Evolutionary conservation across 2,888 invertebrate genomes (phyloP).

Genomic region (Eretmocerus hayati): DNA sequence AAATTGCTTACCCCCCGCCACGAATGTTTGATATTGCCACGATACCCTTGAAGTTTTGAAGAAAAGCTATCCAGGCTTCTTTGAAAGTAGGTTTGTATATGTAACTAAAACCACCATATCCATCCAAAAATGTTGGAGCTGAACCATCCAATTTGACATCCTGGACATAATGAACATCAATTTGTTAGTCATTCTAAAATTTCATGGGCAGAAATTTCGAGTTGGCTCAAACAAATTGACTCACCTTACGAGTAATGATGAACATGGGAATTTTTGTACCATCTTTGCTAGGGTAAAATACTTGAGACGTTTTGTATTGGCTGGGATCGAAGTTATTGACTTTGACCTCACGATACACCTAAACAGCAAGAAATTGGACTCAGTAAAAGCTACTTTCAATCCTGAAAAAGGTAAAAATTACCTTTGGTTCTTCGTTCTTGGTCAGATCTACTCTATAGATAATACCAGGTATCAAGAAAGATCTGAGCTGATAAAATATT

Average conservation of each 20-base stretch:
- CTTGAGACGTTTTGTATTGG: conserved; percentile 76
- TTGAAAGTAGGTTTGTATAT: conserved; percentile 87
- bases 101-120: conserved; percentile 96
- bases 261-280: conserved; percentile 95
- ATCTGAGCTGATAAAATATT: conserved; percentile 90
- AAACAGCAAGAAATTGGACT: too few species aligned
- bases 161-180: conserved; percentile 47
- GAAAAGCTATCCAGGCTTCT: conserved; percentile 77
- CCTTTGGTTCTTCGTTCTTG: conserved; percentile 49
- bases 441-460: conserved; percentile 83
- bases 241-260: conserved; percentile 73
- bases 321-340: conserved; percentile 75
- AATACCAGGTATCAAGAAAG: conserved; percentile 82
- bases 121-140: conserved; percentile 84
- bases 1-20: conserved; percentile 76
- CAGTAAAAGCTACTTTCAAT: conserved; percentile 5
- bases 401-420: conserved; percentile 11
- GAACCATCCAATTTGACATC: conserved; percentile 59
- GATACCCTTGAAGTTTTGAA: conserved; percentile 82
- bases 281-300: conserved; percentile 90
- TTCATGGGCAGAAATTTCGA: too few species aligned
- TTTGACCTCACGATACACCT: conserved; percentile 79
- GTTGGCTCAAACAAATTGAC: too few species aligned
- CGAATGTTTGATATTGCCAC: conserved; percentile 90
- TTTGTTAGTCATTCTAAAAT: background rate